Evolutionary conservation across 2,888 invertebrate species (phyloP).

Genomic region (Drosophila stalkeri): DNA sequence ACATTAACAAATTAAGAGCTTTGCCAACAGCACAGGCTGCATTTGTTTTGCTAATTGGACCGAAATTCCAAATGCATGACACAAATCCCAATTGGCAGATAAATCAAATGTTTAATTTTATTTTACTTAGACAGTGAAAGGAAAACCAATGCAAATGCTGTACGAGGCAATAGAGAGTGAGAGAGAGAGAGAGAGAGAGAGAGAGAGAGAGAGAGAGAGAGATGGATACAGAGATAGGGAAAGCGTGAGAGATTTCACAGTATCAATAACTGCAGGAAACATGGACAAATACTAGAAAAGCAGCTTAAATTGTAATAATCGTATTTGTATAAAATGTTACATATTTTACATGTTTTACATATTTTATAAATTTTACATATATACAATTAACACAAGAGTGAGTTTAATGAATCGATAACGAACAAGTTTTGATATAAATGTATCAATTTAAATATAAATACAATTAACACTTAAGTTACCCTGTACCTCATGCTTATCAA

Average conservation of each 20-base stretch:
- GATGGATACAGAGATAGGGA: no score
- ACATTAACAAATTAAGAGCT: constrained; percentile 26
- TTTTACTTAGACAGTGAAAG: not conserved
- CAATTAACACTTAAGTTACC: not conserved
- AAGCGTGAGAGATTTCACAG: not conserved
- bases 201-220: not conserved
- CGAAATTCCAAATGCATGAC: constrained; percentile 3
- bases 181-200: not conserved
- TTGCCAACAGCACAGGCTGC: constrained; percentile 6
- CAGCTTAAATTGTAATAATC: not conserved
- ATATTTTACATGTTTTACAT: not conserved
- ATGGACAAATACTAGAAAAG: not conserved
- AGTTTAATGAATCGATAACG: no score
- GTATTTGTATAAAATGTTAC: not conserved
- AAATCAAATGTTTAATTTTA: not conserved
- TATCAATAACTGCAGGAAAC: not conserved
- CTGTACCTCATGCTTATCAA: no score
- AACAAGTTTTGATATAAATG: no score
- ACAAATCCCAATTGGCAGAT: constrained; percentile 6
- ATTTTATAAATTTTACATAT: no score
- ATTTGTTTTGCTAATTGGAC: constrained; percentile 21
- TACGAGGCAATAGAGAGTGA: no score
- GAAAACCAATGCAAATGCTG: not conserved
- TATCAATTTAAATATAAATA: not conserved
- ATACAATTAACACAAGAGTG: no score